phyloP scores from a whole-genome alignment of 2,113 vertebrate species.

The Dolichallabes microphthalmus region DNA sequence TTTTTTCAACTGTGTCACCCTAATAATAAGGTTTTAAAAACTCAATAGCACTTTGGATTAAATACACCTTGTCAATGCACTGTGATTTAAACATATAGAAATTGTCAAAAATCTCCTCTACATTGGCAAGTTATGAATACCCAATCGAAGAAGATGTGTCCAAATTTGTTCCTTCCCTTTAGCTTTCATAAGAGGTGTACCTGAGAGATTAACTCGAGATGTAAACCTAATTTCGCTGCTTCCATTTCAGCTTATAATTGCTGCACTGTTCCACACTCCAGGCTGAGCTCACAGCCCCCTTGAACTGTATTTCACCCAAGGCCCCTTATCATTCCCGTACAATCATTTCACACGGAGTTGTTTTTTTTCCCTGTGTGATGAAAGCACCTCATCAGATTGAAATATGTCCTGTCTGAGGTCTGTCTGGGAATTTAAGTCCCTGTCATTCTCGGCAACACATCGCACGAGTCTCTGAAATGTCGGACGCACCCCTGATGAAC shows the following conservation, averaged over 20 bases:
- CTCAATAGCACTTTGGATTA: background rate
- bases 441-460: constrained; percentile 45
- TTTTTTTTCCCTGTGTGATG: constrained; percentile 32
- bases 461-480: constrained; percentile 36
- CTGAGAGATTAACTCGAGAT: constrained; percentile 13
- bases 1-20: no score
- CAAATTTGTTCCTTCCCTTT: background rate
- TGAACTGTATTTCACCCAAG: constrained; percentile 40
- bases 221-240: constrained; percentile 24
- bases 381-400: constrained; percentile 43
- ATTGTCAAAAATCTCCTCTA: background rate
- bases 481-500: constrained; percentile 47
- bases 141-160: background rate
- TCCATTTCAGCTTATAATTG: constrained; percentile 21
- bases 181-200: background rate
- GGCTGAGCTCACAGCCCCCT: constrained; percentile 6
- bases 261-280: constrained; percentile 8
- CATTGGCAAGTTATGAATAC: background rate
- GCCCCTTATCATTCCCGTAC: background rate
- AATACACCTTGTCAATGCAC: background rate
- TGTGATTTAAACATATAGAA: no score
- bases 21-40: background rate
- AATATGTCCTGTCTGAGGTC: constrained; percentile 44
- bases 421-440: constrained; percentile 46
- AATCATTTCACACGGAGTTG: constrained; percentile 40